A percentile compares a stretch with the other conserved stretches of the same genome.
Conservation (phyloP, 2,797 vertebrate species). For the Adelosebastes latens region DNA sequence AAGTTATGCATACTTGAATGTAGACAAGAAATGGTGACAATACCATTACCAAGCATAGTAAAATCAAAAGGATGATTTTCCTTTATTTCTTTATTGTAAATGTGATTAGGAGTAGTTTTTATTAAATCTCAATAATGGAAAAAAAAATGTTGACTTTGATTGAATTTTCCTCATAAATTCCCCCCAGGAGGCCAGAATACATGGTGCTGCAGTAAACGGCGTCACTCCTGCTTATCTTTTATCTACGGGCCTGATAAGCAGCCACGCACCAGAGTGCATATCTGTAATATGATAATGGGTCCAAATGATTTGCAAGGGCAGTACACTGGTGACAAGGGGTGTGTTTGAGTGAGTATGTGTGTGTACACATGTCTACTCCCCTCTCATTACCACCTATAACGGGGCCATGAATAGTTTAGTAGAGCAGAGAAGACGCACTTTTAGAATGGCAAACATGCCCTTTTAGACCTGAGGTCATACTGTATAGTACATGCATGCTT, state of each 20-base stretch:
- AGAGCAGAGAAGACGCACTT: slow-evolving; percentile 8
- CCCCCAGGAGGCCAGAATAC: neutral
- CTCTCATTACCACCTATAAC: slow-evolving; percentile 42
- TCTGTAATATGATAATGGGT: slow-evolving; percentile 44
- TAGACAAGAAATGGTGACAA: neutral
- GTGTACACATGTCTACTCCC: slow-evolving; percentile 13
- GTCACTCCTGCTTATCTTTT: slow-evolving; percentile 23
- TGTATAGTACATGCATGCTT: neutral
- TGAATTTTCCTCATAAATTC: neutral
- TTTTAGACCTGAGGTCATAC: neutral
- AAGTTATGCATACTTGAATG: neutral
- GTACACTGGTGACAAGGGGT: slow-evolving; percentile 5
- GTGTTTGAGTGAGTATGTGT: slow-evolving; percentile 2
- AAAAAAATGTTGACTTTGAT: neutral
- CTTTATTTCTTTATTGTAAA: neutral
- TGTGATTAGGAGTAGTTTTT: neutral
- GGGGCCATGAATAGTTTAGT: slow-evolving; percentile 51
- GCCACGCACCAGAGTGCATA: slow-evolving; percentile 8
- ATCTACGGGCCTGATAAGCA: slow-evolving; percentile 29
- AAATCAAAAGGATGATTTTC: neutral
- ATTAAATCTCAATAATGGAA: neutral
- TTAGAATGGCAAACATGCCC: slow-evolving; percentile 37
- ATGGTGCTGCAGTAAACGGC: slow-evolving; percentile 8
- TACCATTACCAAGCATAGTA: neutral
- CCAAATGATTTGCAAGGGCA: slow-evolving; percentile 37